Evolutionary conservation across 2,797 vertebrate genomes (phyloP), one percentile per base, ranked within the genome.

Genomic region (Urosaurus nigricauda): DNA sequence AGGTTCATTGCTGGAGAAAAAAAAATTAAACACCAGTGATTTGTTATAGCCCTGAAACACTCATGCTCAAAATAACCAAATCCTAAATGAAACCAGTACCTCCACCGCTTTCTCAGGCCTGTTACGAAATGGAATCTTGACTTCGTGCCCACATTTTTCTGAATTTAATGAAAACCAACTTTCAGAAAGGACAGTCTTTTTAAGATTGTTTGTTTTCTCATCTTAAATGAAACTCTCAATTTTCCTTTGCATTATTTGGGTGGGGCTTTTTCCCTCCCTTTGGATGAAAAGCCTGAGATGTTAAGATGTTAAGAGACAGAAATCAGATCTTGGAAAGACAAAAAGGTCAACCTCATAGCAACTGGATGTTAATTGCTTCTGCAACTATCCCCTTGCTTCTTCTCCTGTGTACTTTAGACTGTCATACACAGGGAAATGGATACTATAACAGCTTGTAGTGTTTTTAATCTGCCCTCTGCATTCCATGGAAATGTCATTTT

Each of bases 161-260:
- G 60, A 29, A n/a, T 86, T 83, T 82, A 86, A 89, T 86, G 51
- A 68, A 86, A 82, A 75, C 29, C 84, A 77, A 53, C 79, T n/a
- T 68, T 2, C 19, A 19, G 17, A 43, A 86, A 75, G 26, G 26
- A 84, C 17, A 4, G 40, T 35, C 60, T 83, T 77, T 83, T 53
- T 47, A 1, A 75, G 47, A 84, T 63, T 4, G 84, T 86, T 86
- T 83, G 43, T 74, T 81, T 89, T 74, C 58, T 65, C 71, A 17
- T 82, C 84, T 65, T 77, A 68, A 43, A 86, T 58, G 35, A 26
- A 68, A 60, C 71, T 60, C 24, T 29, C 13, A 79, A 65, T 86
- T 82, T 89, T 65, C 35, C 13, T 75, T 68, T 56, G n/a, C 71
- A 65, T 51, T 32, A 26, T 11, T 3, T 7, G 37, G 29, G 32